Evolutionary conservation across 1,140 invertebrate species (phyloP).

Genomic region (Cherax destructor): DNA sequence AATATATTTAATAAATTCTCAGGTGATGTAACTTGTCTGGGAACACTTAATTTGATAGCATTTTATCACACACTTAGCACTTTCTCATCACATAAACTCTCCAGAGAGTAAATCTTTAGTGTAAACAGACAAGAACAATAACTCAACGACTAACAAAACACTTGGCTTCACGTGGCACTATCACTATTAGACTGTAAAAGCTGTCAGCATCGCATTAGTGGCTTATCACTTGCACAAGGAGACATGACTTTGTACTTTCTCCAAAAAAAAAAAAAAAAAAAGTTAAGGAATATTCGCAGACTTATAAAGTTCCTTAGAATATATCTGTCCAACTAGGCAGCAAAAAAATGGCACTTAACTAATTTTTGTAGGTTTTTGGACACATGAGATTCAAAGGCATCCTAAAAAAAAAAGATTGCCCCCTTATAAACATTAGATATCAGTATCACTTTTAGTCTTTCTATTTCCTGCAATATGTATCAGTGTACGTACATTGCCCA

Average conservation of each 20-base stretch:
- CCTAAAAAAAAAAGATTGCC: slow-evolving; percentile 38
- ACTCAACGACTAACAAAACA: slow-evolving; percentile 44
- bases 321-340: slow-evolving; percentile 29
- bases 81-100: slow-evolving; percentile 32
- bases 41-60: background rate
- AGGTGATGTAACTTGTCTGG: too few species aligned
- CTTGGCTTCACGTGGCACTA: slow-evolving; percentile 20
- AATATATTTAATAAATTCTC: slow-evolving; percentile 1
- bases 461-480: background rate
- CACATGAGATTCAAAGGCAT: slow-evolving; percentile 42
- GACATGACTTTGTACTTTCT: slow-evolving; percentile 64
- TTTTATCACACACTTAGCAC: background rate
- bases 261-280: slow-evolving; percentile 60
- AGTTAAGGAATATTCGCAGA: slow-evolving; percentile 58
- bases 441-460: background rate
- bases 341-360: slow-evolving; percentile 61
- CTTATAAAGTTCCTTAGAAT: slow-evolving; percentile 42
- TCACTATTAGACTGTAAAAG: slow-evolving; percentile 9
- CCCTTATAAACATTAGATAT: background rate
- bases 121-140: slow-evolving; percentile 29
- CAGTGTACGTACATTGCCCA: background rate
- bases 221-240: slow-evolving; percentile 25
- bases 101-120: slow-evolving; percentile 30
- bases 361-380: slow-evolving; percentile 30
- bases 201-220: slow-evolving; percentile 25